These are phyloP conservation scores for Andrena praecox DNA, from an alignment of 2,888 invertebrate genomes.

Conservation along the genomic window DNA sequence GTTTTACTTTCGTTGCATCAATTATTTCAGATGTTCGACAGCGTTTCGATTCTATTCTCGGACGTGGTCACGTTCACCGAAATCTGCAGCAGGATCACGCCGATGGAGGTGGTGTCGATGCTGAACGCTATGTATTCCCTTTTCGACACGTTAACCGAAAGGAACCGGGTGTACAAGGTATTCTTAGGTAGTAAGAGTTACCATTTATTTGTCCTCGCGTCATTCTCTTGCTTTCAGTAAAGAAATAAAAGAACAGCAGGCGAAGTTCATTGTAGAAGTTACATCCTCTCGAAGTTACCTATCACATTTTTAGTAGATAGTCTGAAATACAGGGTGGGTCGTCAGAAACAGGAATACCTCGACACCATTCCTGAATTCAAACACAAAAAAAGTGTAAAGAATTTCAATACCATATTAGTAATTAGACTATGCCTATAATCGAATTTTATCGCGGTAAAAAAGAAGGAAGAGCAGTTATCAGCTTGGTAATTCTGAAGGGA, in stretches of 20 bases:
- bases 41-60: constrained; percentile 98
- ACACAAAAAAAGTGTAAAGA: too few species aligned
- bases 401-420: too few species aligned
- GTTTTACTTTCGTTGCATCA: background rate
- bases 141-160: constrained; percentile 96
- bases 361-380: too few species aligned
- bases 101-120: constrained; percentile 99
- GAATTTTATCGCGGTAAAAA: too few species aligned
- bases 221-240: constrained; percentile 12
- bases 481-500: too few species aligned
- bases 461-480: too few species aligned
- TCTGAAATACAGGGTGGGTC: too few species aligned
- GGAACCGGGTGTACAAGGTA: constrained; percentile 98
- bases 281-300: background rate
- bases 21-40: constrained; percentile 94
- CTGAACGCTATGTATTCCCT: constrained; percentile 99
- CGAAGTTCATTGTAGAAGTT: background rate
- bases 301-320: background rate
- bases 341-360: too few species aligned
- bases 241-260: background rate
- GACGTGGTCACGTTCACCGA: constrained; percentile 99
- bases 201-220: constrained; percentile 47
- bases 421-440: too few species aligned
- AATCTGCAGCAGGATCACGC: constrained; percentile 97
- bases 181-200: constrained; percentile 61